Percentiles rank a stretch among this genome's conserved stretches.
phyloP scores from a whole-genome alignment of 2,797 vertebrate genomes.

The Hipposideros larvatus region DNA sequence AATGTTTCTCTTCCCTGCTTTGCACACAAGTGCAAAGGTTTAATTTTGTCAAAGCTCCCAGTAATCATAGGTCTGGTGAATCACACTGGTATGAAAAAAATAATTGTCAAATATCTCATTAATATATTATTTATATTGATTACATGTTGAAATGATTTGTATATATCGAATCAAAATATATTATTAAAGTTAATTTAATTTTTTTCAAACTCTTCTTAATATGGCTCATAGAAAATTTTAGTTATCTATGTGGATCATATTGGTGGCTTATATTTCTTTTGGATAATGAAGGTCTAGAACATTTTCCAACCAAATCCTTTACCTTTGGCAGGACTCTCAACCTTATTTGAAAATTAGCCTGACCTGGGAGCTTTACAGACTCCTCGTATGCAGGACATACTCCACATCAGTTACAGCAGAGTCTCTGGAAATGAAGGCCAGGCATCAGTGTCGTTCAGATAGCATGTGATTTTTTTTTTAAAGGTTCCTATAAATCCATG shows the following conservation, averaged over 20 bases:
- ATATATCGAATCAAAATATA: not conserved
- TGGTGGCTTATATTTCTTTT: not conserved
- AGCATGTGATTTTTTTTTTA: not conserved
- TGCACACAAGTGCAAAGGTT: not conserved
- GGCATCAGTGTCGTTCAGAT: not conserved
- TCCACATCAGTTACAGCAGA: not conserved
- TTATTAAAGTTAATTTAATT: not conserved
- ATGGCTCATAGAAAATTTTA: conserved; percentile 20
- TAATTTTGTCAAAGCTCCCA: not conserved
- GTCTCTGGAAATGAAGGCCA: not conserved
- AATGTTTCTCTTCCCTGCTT: not conserved
- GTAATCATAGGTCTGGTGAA: not conserved
- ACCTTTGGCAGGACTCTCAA: not conserved
- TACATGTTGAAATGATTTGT: not conserved
- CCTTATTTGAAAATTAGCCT: not conserved
- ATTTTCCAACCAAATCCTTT: not conserved
- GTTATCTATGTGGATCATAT: not conserved
- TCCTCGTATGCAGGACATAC: not conserved
- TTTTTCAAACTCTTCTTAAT: not conserved
- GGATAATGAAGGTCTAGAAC: not conserved
- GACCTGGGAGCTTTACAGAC: not conserved
- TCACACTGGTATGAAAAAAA: not conserved
- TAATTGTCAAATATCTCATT: not conserved
- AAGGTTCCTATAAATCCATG: not conserved
- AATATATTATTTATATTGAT: not conserved